Conservation (phyloP, 92 coral and sea anemone genomes). For the Actinernus sp. region DNA sequence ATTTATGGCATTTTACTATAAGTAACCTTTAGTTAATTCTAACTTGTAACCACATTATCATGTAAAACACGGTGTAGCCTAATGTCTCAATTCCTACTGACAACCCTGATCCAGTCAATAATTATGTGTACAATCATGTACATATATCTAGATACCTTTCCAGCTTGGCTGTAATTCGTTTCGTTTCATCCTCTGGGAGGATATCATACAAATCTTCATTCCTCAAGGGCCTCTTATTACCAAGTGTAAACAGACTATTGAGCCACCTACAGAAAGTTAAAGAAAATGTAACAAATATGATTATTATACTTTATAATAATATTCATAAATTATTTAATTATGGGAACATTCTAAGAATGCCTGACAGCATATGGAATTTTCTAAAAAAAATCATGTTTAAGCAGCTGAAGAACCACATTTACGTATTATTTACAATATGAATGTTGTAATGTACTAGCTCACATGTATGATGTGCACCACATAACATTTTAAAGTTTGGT, state of each 20-base stretch:
- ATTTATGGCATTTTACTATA: too few relatives aligned
- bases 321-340: too few relatives aligned
- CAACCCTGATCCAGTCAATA: background rate
- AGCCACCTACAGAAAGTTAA: slow-evolving; percentile 75
- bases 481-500: too few relatives aligned
- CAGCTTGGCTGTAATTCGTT: slow-evolving; percentile 69
- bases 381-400: background rate
- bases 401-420: too few relatives aligned
- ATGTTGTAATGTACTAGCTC: too few relatives aligned
- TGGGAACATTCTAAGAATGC: background rate
- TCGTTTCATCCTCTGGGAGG: slow-evolving; percentile 77
- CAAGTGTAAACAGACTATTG: slow-evolving; percentile 74
- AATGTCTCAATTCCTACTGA: background rate
- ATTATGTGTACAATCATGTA: background rate
- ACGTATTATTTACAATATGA: too few relatives aligned
- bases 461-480: too few relatives aligned
- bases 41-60: too few relatives aligned
- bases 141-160: slow-evolving; percentile 65
- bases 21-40: too few relatives aligned
- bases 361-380: background rate
- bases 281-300: background rate
- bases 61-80: too few relatives aligned
- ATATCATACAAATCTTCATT: slow-evolving; percentile 81
- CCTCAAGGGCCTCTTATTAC: slow-evolving; percentile 68
- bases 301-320: too few relatives aligned